These are phyloP conservation scores for Carcinoscorpius rotundicauda DNA, from an alignment of 1,140 invertebrate genomes.

Conservation along the genomic window DNA sequence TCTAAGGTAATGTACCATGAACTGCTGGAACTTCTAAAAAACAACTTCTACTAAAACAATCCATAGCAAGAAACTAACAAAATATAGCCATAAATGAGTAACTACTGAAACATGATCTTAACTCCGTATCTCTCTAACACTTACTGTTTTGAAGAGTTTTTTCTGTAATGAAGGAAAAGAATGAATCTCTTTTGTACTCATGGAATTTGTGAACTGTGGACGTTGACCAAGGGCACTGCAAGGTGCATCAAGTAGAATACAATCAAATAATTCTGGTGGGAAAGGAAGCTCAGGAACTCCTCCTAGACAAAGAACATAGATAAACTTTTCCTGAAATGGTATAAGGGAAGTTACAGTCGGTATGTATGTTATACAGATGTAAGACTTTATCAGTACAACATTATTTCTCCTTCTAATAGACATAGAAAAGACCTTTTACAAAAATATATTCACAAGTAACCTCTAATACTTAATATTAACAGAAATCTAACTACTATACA, in stretches of 20 bases:
- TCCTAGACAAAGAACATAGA: no score
- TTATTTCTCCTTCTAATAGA: neutral
- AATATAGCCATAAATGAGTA: no score
- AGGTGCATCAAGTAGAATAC: conserved; percentile 70
- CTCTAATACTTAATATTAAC: no score
- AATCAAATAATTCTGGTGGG: conserved; percentile 52
- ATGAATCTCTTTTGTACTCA: conserved; percentile 47
- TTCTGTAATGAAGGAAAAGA: conserved; percentile 66
- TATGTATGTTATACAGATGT: neutral
- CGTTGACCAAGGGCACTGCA: conserved; percentile 78
- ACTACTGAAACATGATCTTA: no score
- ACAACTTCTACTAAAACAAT: neutral
- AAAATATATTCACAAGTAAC: no score
- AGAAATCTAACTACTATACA: no score
- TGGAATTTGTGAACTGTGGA: conserved; percentile 52
- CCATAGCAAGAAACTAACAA: conserved; percentile 7
- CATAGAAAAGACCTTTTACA: neutral
- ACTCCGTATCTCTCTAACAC: neutral
- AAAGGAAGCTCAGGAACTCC: conserved; percentile 45
- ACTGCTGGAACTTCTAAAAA: conserved; percentile 19
- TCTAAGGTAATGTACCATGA: conserved; percentile 8
- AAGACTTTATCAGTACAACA: neutral
- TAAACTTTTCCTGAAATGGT: neutral
- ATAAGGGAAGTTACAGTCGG: conserved; percentile 24
- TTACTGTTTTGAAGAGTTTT: conserved; percentile 50